phyloP scores from a whole-genome alignment of 2,113 vertebrate genomes.

The pig (Sus scrofa) region DNA sequence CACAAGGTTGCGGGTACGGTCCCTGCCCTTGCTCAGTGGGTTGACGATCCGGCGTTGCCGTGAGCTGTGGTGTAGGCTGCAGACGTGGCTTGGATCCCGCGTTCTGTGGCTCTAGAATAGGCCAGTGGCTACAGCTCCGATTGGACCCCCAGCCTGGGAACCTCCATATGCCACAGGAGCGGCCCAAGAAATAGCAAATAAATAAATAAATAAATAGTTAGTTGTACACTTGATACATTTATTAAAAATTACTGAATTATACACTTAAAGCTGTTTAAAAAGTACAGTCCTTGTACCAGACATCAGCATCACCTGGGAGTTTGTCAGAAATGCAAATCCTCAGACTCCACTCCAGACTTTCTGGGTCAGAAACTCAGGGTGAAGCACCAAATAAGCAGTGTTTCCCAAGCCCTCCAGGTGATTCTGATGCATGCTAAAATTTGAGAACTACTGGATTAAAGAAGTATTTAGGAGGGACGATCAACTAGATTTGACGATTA shows the following conservation, averaged over 20 bases:
- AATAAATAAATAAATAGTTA: conserved; percentile 7
- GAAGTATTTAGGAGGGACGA: background rate
- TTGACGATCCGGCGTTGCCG: no score
- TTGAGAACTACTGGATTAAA: background rate
- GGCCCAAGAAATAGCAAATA: no score
- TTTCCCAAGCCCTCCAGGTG: background rate
- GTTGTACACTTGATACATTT: background rate
- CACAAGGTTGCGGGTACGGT: no score
- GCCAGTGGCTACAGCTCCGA: no score
- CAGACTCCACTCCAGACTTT: background rate
- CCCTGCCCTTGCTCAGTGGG: no score
- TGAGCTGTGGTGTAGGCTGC: no score
- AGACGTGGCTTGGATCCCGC: no score
- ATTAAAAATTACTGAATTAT: background rate
- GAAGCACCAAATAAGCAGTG: background rate
- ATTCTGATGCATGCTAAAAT: background rate
- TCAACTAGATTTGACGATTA: background rate
- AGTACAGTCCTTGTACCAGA: background rate
- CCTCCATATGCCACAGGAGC: no score
- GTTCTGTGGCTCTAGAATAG: no score
- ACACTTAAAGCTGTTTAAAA: background rate
- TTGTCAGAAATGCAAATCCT: background rate
- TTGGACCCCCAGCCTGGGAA: no score
- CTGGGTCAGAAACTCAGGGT: background rate
- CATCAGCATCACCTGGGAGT: background rate